Evolutionary conservation across 2,113 vertebrate genomes (phyloP), one percentile per base, ranked within the genome.

Genomic region (Oryzias melastigma): DNA sequence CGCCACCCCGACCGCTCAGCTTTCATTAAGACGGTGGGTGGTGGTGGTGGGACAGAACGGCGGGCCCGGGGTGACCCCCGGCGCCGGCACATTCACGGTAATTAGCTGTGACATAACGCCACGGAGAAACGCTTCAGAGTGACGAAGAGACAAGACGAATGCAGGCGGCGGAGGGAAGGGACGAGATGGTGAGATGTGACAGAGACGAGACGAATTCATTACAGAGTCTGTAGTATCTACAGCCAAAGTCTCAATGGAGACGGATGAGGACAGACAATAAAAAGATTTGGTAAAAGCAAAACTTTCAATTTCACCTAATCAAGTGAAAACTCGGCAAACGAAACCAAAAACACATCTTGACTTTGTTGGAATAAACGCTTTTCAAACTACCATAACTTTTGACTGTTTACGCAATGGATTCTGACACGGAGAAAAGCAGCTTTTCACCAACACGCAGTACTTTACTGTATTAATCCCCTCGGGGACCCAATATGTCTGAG

Each of bases 1-100:
- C 24, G 27, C 64, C 16, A 55, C 61, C 58, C 68, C 5, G 15
- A 43, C 63, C 41, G 56, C 80, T 81, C 81, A 84, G 74, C 83
- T 84, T 79, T 85, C 79, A 86, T 88, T 85, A 85, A 68, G 68
- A 48, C 58, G 64, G 48, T 52, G 66, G 27, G 71, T 18, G 78
- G 74, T 18, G 78, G 74, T 29, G 76, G 68, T 27, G 58, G 67
- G 60, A 68, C 61, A 13, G 42, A 14, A 54, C 68, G 25, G 54
- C 41, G 1, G 56, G 68, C 51, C 75, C 7, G 7, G 29, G 68
- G 52, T 69, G 66, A 77, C 63, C 73, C 64, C 56, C 49, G 46
- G 46, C 46, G 59, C 66, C 55, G 29, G 54, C 45, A 42, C 57
- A 17, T 42, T 50, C 0, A 41, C 14, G 4, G 59, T 83, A 79